Evolutionary conservation across 2,797 vertebrate species (phyloP).

Genomic region (Xenentodon cancila): DNA sequence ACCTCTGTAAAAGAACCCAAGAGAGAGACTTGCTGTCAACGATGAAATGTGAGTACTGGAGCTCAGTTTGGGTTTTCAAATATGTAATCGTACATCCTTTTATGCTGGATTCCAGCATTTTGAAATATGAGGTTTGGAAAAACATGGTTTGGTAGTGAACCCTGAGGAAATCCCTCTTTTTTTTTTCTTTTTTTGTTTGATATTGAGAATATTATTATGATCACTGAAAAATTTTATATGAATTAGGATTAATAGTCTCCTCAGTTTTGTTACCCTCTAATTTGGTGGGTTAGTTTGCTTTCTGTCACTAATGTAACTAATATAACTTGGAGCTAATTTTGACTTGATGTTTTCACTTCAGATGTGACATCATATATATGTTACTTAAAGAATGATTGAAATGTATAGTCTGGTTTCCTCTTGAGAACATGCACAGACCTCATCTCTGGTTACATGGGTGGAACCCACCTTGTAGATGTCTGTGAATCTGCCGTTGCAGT

Average conservation of each 20-base stretch:
- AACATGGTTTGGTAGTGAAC: neutral
- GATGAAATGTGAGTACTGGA: conserved; percentile 80
- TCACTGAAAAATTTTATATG: neutral
- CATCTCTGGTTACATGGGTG: conserved; percentile 41
- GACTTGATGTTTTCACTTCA: neutral
- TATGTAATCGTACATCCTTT: neutral
- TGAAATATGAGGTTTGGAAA: neutral
- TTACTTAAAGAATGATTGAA: neutral
- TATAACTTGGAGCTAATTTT: too few relatives aligned
- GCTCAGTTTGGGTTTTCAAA: neutral
- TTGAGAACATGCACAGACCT: conserved; percentile 6
- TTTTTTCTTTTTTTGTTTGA: neutral
- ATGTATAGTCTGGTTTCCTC: neutral
- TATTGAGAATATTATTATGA: too few relatives aligned
- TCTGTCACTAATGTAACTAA: too few relatives aligned
- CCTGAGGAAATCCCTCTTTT: neutral
- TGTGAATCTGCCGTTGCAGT: conserved; percentile 7
- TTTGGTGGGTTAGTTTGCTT: too few relatives aligned
- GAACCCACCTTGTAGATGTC: conserved; percentile 42
- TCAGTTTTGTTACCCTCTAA: neutral
- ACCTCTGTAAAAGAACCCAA: neutral
- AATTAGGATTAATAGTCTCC: neutral
- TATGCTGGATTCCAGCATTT: neutral
- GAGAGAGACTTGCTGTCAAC: conserved; percentile 13
- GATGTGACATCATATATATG: too few relatives aligned